Evolutionary conservation across 2,888 invertebrate genomes (phyloP), one percentile per base, ranked within the genome.

Genomic region (Dicranocentrus wangi): DNA sequence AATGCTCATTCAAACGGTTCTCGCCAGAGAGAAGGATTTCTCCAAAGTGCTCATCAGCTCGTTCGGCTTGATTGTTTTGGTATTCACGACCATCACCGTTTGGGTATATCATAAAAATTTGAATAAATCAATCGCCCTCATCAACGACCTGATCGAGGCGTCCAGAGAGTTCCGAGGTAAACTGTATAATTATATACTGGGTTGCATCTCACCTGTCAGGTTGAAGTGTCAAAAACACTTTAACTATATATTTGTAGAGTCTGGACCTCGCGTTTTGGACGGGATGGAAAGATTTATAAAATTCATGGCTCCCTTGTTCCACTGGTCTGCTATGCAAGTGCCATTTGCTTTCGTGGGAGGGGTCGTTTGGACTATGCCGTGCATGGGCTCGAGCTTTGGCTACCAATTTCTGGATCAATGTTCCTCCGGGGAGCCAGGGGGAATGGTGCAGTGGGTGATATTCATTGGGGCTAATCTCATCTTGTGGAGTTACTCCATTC

Each of bases 271-370:
- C 13, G 1, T 1, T 21, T 23, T 76, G 3, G 77, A 77, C 51
- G 25, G 42, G 0, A 32, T 19, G n/a, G 78, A 78, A 55, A 78
- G 70, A 17, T 63, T 71, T 13, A 71, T 78, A 2, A 61, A 78
- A 27, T 53, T 70, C 42, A 8, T 70, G 51, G 78, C 70, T 7
- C 61, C 70, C 0, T 5, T 51, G 7, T 63, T 78, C 25, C 70
- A 78, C 43, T 78, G 69, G 69, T 70, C 70, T 0, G 78, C 78
- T 19, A 70, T 71, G 70, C 7, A 53, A 0, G 78, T 78, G 8
- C 78, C 78, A 1, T 78, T 70, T 19, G 78, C 63, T 0, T 78
- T 78, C 23, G 78, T 78, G 1, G 69, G 69, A 2, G 78, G 78
- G 1, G 78, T 78, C 8, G 70, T 70, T 0, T 70, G 53, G 61